A percentile compares a stretch with the other conserved stretches of the same genome.
Evolutionary conservation across 2,888 invertebrate species (phyloP).

Genomic region (Troilus luridus): DNA sequence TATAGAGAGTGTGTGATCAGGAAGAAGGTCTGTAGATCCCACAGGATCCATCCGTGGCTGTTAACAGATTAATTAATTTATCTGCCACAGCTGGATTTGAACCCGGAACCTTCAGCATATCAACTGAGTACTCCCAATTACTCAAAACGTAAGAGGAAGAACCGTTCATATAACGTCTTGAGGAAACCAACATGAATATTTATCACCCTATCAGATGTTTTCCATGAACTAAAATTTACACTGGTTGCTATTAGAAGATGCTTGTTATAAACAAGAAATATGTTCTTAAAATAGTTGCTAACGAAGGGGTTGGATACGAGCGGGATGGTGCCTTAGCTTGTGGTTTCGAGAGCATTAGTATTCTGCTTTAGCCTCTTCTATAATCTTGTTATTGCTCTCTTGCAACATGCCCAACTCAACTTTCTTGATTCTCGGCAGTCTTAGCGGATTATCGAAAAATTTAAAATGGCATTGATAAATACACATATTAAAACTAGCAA

Average conservation of each 20-base stretch:
- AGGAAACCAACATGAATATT: neutral
- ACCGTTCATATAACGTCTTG: neutral
- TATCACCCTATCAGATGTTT: neutral
- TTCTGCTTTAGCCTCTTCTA: neutral
- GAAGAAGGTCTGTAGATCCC: no score
- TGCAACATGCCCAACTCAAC: neutral
- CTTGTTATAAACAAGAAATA: neutral
- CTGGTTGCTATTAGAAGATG: neutral
- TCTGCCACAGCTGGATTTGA: no score
- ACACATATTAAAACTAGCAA: neutral
- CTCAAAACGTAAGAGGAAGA: no score
- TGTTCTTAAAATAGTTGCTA: neutral
- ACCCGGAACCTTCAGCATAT: no score
- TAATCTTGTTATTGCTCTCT: conserved; percentile 14
- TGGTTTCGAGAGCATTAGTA: neutral
- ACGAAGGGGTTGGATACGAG: neutral
- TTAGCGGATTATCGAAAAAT: neutral
- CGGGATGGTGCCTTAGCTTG: neutral
- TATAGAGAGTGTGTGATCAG: no score
- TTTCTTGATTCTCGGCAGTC: neutral
- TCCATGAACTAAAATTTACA: neutral
- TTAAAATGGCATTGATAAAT: neutral
- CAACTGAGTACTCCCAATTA: no score
- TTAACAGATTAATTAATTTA: no score
- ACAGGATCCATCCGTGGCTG: no score